Conservation (phyloP, 2,797 vertebrate genomes). For the Percopsis omiscomaycus region DNA sequence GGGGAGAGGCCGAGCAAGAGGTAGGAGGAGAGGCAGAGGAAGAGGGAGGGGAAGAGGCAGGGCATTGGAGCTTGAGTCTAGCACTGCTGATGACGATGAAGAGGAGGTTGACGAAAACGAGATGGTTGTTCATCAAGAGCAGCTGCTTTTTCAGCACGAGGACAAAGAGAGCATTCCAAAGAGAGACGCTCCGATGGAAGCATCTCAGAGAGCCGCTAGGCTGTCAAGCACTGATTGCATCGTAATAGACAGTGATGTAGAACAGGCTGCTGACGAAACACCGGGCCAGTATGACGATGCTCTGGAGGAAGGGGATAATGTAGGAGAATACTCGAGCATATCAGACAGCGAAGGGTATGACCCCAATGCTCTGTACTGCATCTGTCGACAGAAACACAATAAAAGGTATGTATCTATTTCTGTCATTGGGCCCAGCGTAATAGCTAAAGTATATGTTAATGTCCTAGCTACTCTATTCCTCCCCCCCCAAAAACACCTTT, state of each 20-base stretch:
- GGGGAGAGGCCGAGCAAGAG: constrained; percentile 63
- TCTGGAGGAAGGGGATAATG: constrained; percentile 45
- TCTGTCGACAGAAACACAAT: constrained; percentile 88
- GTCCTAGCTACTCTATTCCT: constrained; percentile 32
- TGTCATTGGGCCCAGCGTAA: constrained; percentile 23
- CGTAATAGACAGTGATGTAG: constrained; percentile 49
- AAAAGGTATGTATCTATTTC: constrained; percentile 80
- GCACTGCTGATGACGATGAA: constrained; percentile 35
- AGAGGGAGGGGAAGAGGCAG: constrained; percentile 61
- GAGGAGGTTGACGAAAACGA: constrained; percentile 24
- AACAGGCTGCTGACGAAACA: constrained; percentile 32
- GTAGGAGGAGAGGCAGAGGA: constrained; percentile 58
- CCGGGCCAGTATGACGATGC: constrained; percentile 62
- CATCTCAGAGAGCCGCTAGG: constrained; percentile 34
- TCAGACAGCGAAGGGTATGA: constrained; percentile 79
- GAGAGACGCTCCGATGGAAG: constrained; percentile 7
- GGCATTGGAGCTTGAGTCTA: constrained; percentile 34
- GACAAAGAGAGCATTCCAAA: constrained; percentile 54
- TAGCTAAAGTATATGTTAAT: constrained; percentile 22
- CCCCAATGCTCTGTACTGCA: constrained; percentile 82
- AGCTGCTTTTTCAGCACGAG: constrained; percentile 62
- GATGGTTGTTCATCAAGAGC: constrained; percentile 42
- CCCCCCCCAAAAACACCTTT: constrained; percentile 21
- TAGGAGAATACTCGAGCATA: constrained; percentile 55
- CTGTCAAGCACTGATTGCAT: constrained; percentile 48